Evolutionary conservation across 1,140 invertebrate species (phyloP), one percentile per base, ranked within the genome.

Genomic region (Formica exsecta): DNA sequence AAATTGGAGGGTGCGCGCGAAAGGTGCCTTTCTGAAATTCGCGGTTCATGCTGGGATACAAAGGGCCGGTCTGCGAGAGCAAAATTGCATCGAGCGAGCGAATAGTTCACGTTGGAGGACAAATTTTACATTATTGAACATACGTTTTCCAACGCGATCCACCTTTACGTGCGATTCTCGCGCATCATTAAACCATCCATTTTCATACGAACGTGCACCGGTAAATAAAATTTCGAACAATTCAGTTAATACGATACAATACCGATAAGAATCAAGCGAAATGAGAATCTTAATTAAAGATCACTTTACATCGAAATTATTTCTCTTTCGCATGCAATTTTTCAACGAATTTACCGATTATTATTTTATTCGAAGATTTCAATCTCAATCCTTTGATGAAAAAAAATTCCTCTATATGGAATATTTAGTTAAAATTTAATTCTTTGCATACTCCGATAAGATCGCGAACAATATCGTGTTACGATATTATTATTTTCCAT

Each of bases 11-110:
- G 38, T 48, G 68, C 68, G 29, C 79, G 68, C 68, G 79, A 71
- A 51, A 9, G 48, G 19, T 74, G 68, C 79, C 44, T 62, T 59
- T 57, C 36, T 44, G 79, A 57, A 83, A 83, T 83, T 62, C 54
- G 79, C 38, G 41, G 36, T 19, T 65, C 75, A 19, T 32, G 48
- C 16, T 57, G 54, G 25, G 54, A 61, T 25, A 70, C 79, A 83
- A 83, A 83, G 79, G 54, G 13, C 54, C 32, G 29, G 32, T 57
- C 66, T 57, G 48, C 64, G 51, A 70, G 36, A 32, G 48, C 32
- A 25, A 83, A 83, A 83, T 83, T 74, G 79, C 79, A 74, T 62
- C 57, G 76, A n/a, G 29, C 75, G 51, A 81, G 25, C 36, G 62
- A 68, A 68, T 11, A 22, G 11, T 29, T 81, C 38, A 41, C 36